These are phyloP conservation scores for Falco cherrug DNA, from an alignment of 2,797 vertebrate species.

Conservation along the genomic window DNA sequence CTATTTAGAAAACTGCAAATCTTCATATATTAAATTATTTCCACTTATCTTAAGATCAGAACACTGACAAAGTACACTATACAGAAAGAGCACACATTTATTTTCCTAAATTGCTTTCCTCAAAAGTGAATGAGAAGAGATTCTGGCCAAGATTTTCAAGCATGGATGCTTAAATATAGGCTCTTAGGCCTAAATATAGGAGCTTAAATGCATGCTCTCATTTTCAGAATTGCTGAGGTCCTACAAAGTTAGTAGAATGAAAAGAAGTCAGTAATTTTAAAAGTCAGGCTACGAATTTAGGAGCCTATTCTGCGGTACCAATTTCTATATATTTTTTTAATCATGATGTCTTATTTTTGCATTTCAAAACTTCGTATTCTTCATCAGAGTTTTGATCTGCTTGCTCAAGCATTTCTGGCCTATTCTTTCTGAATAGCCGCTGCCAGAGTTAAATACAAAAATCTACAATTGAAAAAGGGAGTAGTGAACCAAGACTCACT, in stretches of 20 bases:
- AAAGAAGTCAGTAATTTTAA: background rate
- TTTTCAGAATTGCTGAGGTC: slow-evolving; percentile 35
- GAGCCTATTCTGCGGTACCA: background rate
- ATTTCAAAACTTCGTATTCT: slow-evolving; percentile 16
- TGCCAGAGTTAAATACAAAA: slow-evolving; percentile 27
- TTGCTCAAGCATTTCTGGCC: background rate
- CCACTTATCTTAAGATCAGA: slow-evolving; percentile 3
- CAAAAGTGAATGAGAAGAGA: background rate
- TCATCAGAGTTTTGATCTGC: slow-evolving; percentile 21
- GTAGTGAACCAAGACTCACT: slow-evolving; percentile 11
- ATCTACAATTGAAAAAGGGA: slow-evolving; percentile 3
- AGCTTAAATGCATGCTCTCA: background rate
- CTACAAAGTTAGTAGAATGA: background rate
- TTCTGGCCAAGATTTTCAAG: slow-evolving; percentile 34
- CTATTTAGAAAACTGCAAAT: background rate
- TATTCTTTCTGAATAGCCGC: background rate
- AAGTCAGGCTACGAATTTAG: background rate
- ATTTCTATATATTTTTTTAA: background rate
- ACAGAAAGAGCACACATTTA: background rate
- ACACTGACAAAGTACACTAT: background rate
- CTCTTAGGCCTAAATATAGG: slow-evolving; percentile 16
- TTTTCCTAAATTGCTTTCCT: slow-evolving; percentile 8
- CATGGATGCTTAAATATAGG: background rate
- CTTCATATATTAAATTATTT: background rate
- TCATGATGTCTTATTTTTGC: background rate